Base-by-base conservation (phyloP, 2,113 vertebrate species). In the Myrmophylax atrothorax region DNA sequence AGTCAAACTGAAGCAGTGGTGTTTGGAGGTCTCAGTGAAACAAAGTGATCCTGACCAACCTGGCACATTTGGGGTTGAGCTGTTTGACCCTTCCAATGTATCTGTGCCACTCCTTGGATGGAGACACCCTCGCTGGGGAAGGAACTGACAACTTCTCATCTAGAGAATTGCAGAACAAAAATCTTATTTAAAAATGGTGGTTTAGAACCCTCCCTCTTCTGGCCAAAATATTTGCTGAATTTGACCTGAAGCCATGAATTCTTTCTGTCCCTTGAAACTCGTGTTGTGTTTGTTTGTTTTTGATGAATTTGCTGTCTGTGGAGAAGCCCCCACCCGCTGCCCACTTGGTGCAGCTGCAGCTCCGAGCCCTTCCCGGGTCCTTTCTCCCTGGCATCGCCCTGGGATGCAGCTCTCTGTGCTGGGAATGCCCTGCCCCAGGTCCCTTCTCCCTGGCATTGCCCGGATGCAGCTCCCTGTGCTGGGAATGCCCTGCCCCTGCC, bases 151-250 rank as follows among this genome's bases (percentile, higher is more conserved):
- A 25, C 25, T 83, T 73, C 63, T 77, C 52, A 18, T 38, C 33
- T 17, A 35, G 76, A 77, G 42, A 72, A 40, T 0, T 38, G 82
- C 81, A 55, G 49, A 80, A 46, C 20, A 58, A 66, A 87, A 81
- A 66, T 14, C 60, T 59, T 33, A 47, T 81, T 85, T 59, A 14
- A 64, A 74, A 90, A 44, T 13, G 47, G 38, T 88, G 47, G 3
- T 70, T 87, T 70, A 5, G 44, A 93, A 40, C 87, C 89, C 77
- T 89, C 84, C 87, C 64, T 93, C 64, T 70, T 90, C 64, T 52
- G 87, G 76, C 94, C 95, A 93, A 96, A 95, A 87, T 94, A 95
- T 93, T 90, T 78, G 49, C 89, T 94, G 86, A 24, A 49, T 92
- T 95, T 96, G 96, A 90, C 86, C 47, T 11, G 8, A 44, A 89